Conservation (phyloP, 1,140 invertebrate genomes). For the Panagrolaimus sp. region DNA sequence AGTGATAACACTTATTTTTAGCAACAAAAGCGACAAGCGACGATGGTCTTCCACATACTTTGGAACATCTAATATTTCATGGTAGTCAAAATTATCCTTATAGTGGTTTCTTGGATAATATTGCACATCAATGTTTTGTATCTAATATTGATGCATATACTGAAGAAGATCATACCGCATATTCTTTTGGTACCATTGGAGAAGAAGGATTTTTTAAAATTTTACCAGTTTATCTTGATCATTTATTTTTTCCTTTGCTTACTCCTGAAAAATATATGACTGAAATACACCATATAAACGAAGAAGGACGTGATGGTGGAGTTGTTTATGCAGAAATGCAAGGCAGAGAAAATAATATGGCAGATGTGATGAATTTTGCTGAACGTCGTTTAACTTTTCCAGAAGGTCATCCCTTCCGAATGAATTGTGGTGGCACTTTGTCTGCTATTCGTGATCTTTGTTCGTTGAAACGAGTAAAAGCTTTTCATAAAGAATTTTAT, state of each 20-base stretch:
- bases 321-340: constrained; percentile 92
- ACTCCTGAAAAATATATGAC: constrained; percentile 67
- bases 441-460: constrained; percentile 76
- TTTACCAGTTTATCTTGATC: constrained; percentile 80
- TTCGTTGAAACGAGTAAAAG: constrained; percentile 72
- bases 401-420: constrained; percentile 66
- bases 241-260: constrained; percentile 78
- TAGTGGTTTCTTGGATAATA: constrained; percentile 72
- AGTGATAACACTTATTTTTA: constrained; percentile 58
- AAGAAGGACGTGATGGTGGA: constrained; percentile 77
- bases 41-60: constrained; percentile 82
- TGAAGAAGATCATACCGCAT: constrained; percentile 78
- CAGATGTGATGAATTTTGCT: constrained; percentile 30
- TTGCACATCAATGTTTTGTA: constrained; percentile 79
- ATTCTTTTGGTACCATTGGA: constrained; percentile 78
- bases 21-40: constrained; percentile 83
- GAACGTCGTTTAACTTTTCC: not conserved
- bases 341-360: constrained; percentile 60
- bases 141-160: constrained; percentile 73
- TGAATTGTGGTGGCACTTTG: constrained; percentile 74
- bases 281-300: constrained; percentile 84
- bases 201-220: constrained; percentile 78
- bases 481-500: constrained; percentile 79
- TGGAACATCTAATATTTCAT: constrained; percentile 84
- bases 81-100: constrained; percentile 83